phyloP scores from a whole-genome alignment of 2,888 invertebrate genomes.

The Ennomos quercinarius region DNA sequence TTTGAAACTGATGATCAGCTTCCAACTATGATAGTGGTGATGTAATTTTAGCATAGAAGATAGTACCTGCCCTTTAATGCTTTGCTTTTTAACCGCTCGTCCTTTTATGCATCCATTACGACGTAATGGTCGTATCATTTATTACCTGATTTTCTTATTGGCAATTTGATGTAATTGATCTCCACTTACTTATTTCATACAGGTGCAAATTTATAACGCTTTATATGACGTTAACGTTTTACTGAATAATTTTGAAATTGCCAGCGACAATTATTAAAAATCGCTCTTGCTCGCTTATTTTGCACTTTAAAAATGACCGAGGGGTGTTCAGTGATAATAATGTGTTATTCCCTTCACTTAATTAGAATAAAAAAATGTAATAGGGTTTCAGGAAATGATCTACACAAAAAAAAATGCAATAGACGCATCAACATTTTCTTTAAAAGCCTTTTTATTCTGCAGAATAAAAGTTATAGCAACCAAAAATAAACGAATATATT shows the following conservation, averaged over 20 bases:
- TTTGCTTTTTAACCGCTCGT: neutral
- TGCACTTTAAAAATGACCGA: slow-evolving; percentile 6
- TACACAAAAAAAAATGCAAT: too few relatives aligned
- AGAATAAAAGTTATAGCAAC: too few relatives aligned
- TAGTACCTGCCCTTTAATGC: too few relatives aligned
- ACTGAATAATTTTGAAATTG: slow-evolving; percentile 19
- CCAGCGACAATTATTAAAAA: slow-evolving; percentile 18
- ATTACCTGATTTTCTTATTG: slow-evolving; percentile 10
- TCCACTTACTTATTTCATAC: slow-evolving; percentile 30
- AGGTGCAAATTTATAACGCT: slow-evolving; percentile 28
- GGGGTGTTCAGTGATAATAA: slow-evolving; percentile 8
- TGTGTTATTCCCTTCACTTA: too few relatives aligned
- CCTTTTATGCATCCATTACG: slow-evolving; percentile 7
- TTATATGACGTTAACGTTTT: slow-evolving; percentile 19
- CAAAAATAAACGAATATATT: too few relatives aligned
- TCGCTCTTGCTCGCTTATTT: slow-evolving; percentile 3
- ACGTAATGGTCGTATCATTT: slow-evolving; percentile 13
- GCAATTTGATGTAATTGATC: slow-evolving; percentile 25
- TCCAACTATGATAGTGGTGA: too few relatives aligned
- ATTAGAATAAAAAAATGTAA: too few relatives aligned
- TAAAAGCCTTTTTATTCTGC: too few relatives aligned
- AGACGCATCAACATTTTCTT: too few relatives aligned
- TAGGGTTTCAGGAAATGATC: too few relatives aligned
- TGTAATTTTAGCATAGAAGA: too few relatives aligned
- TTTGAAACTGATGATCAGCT: too few relatives aligned